Conservation (phyloP, 2,797 vertebrate species). For the Danio choprae region DNA sequence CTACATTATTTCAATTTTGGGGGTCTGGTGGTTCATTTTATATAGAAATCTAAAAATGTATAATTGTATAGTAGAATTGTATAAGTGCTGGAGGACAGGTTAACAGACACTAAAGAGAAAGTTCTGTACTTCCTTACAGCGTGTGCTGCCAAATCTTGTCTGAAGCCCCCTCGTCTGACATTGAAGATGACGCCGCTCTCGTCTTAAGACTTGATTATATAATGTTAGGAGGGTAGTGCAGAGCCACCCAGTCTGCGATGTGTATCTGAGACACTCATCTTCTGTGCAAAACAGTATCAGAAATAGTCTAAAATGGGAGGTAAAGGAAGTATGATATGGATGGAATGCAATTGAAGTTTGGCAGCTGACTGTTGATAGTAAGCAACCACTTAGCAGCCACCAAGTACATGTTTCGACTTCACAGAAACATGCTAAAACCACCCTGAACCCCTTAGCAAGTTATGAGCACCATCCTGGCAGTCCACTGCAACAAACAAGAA, state of each 20-base stretch:
- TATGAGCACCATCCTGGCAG: neutral
- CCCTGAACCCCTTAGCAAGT: neutral
- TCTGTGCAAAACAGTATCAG: neutral
- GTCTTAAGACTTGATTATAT: conserved; percentile 26
- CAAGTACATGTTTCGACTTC: neutral
- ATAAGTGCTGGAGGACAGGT: neutral
- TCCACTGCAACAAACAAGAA: neutral
- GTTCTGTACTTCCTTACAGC: conserved; percentile 3
- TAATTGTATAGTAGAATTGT: too few species aligned
- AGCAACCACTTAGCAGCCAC: neutral
- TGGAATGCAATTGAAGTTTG: neutral
- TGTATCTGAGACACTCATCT: neutral
- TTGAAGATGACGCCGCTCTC: neutral
- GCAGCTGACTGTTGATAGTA: neutral
- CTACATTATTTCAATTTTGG: too few species aligned
- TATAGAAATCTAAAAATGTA: neutral
- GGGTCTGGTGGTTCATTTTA: neutral
- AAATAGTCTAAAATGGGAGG: neutral
- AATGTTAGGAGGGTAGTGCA: neutral
- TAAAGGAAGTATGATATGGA: neutral
- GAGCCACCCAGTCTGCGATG: neutral
- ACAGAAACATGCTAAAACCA: conserved; percentile 3
- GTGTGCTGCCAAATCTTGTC: conserved; percentile 19
- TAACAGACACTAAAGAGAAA: neutral
- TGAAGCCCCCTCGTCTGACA: conserved; percentile 21